Evolutionary conservation across 2,113 vertebrate genomes (phyloP).

Genomic region (Mustela lutreola): DNA sequence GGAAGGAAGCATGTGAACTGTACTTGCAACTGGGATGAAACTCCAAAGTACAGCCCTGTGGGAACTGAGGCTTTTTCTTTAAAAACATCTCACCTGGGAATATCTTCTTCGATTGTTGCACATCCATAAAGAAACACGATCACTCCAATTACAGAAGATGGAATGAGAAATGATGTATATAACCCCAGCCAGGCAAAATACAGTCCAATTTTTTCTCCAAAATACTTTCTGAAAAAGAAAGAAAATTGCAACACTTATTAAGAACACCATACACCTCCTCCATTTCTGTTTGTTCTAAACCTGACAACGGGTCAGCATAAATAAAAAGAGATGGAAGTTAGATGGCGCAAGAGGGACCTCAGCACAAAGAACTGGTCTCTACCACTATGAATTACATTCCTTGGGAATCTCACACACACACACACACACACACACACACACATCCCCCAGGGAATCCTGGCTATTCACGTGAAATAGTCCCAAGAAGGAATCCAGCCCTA

Average conservation of each 20-base stretch:
- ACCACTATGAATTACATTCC: background rate
- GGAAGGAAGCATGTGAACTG: background rate
- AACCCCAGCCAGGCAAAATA: slow-evolving; percentile 99
- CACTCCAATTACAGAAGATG: slow-evolving; percentile 95
- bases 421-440: background rate
- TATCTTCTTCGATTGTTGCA: slow-evolving; percentile 94
- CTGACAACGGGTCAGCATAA: background rate
- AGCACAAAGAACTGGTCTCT: background rate
- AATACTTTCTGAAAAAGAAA: slow-evolving; percentile 94
- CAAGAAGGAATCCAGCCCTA: background rate
- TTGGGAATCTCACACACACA: background rate
- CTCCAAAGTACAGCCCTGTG: background rate
- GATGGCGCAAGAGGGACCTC: background rate
- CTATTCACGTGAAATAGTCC: background rate
- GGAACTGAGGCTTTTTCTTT: background rate
- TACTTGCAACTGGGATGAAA: background rate
- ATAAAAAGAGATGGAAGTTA: background rate
- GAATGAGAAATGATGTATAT: slow-evolving; percentile 97
- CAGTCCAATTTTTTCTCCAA: slow-evolving; percentile 98
- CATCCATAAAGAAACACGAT: slow-evolving; percentile 98
- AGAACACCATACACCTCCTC: background rate
- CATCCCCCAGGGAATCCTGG: background rate
- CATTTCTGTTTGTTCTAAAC: slow-evolving; percentile 55
- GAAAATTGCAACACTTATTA: background rate
- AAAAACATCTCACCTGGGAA: slow-evolving; percentile 93